A percentile compares a stretch with the other conserved stretches of the same genome.
These are phyloP conservation scores for Tyria jacobaeae DNA, from an alignment of 2,888 invertebrate genomes.

Conservation along the genomic window DNA sequence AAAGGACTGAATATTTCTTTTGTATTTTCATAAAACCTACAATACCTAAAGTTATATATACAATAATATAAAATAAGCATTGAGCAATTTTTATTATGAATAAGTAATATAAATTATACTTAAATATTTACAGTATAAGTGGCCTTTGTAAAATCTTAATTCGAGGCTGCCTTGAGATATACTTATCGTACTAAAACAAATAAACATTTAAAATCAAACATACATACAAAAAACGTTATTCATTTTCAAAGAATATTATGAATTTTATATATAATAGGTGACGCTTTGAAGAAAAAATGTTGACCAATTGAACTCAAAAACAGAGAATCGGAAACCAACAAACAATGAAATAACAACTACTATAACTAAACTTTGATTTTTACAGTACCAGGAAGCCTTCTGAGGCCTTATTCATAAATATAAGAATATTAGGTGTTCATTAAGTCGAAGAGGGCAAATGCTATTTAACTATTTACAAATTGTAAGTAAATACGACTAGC, in stretches of 20 bases:
- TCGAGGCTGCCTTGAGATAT: constrained; percentile 23
- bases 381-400: constrained; percentile 24
- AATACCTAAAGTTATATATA: constrained; percentile 5
- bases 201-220: not conserved
- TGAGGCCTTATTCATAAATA: constrained; percentile 32
- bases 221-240: not conserved
- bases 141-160: constrained; percentile 39
- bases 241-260: too few relatives aligned
- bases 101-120: constrained; percentile 47
- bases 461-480: constrained; percentile 47
- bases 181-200: too few relatives aligned
- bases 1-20: not conserved
- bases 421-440: constrained; percentile 48
- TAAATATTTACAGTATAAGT: constrained; percentile 53
- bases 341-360: too few relatives aligned
- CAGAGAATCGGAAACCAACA: too few relatives aligned
- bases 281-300: too few relatives aligned
- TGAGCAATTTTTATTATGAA: constrained; percentile 63
- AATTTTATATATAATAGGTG: too few relatives aligned
- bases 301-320: not conserved
- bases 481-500: constrained; percentile 57
- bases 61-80: constrained; percentile 56
- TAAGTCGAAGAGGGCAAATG: constrained; percentile 58
- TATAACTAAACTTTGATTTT: too few relatives aligned
- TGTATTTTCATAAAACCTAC: constrained; percentile 8